Conservation (phyloP, 2,113 vertebrate genomes). For the Dipodomys ordii region DNA sequence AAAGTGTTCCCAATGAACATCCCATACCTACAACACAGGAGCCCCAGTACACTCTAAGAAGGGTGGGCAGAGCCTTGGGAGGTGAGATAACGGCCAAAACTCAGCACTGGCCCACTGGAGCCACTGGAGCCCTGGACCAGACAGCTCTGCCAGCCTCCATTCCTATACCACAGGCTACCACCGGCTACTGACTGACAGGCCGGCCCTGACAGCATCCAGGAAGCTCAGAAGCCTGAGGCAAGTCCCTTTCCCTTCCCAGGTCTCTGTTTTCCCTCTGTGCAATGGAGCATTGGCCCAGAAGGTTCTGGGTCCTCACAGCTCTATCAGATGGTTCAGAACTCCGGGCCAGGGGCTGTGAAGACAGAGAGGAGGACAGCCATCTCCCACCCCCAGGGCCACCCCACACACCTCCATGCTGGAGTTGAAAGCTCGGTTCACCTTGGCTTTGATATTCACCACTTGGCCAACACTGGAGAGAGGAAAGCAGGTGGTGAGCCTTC, state of each 20-base stretch:
- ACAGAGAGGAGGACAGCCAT: neutral
- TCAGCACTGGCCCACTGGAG: neutral
- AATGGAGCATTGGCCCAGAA: neutral
- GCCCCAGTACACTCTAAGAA: neutral
- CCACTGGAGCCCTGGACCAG: neutral
- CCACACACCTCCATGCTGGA: conserved; percentile 98
- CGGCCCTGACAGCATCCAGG: neutral
- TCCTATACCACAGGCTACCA: neutral
- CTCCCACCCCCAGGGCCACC: neutral
- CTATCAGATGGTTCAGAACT: neutral
- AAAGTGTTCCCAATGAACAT: neutral
- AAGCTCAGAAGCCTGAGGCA: neutral
- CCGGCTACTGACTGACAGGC: too few species aligned
- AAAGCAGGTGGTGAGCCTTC: conserved; percentile 56
- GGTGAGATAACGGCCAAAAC: neutral
- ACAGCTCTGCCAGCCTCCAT: neutral
- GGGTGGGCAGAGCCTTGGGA: neutral
- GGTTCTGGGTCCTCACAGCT: neutral
- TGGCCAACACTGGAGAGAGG: conserved; percentile 92
- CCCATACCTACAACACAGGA: neutral
- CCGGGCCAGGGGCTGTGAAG: neutral
- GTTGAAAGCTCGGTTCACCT: conserved; percentile 98
- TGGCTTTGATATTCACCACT: conserved; percentile 97
- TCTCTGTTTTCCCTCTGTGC: neutral
- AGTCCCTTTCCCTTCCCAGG: neutral